Percentiles rank a stretch among this genome's conserved stretches.
These are phyloP conservation scores for Barbus barbus DNA, from an alignment of 2,113 vertebrate genomes.

Conservation along the genomic window DNA sequence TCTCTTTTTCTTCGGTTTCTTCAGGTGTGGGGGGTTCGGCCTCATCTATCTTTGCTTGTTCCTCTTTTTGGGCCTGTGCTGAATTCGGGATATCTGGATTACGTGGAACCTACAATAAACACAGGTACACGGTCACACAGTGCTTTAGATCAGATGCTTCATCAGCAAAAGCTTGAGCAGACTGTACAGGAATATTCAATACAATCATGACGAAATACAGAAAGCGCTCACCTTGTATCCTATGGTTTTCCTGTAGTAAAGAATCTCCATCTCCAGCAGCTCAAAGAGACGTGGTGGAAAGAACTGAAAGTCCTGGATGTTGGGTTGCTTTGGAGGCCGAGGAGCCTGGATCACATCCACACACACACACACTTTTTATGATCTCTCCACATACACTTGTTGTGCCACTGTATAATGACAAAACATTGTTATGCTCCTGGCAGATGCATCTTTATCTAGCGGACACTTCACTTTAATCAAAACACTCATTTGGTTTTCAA, in stretches of 20 bases:
- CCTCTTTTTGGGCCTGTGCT: constrained; percentile 83
- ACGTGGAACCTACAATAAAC: constrained; percentile 77
- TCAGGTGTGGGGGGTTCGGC: constrained; percentile 82
- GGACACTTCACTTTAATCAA: constrained; percentile 17
- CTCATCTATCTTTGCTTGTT: constrained; percentile 87
- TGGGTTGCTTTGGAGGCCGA: constrained; percentile 87
- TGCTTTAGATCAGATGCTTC: not conserved
- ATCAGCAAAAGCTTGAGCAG: not conserved
- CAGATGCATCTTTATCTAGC: not conserved
- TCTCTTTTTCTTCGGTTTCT: constrained; percentile 87
- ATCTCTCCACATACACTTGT: not conserved
- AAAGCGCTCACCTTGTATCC: constrained; percentile 83
- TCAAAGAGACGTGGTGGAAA: constrained; percentile 88
- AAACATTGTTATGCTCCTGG: constrained; percentile 6
- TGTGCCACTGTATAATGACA: not conserved
- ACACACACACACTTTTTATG: constrained; percentile 18
- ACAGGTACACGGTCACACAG: constrained; percentile 8
- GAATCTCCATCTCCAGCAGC: constrained; percentile 88
- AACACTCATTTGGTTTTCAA: constrained; percentile 22
- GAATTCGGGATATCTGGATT: constrained; percentile 84
- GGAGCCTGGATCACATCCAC: constrained; percentile 76
- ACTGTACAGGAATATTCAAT: not conserved
- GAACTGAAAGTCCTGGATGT: constrained; percentile 91
- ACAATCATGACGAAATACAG: not conserved
- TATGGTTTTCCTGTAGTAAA: constrained; percentile 88